Percentiles rank a stretch among this genome's conserved stretches.
phyloP scores from a whole-genome alignment of 2,888 invertebrate genomes.

The Gari tellinella region DNA sequence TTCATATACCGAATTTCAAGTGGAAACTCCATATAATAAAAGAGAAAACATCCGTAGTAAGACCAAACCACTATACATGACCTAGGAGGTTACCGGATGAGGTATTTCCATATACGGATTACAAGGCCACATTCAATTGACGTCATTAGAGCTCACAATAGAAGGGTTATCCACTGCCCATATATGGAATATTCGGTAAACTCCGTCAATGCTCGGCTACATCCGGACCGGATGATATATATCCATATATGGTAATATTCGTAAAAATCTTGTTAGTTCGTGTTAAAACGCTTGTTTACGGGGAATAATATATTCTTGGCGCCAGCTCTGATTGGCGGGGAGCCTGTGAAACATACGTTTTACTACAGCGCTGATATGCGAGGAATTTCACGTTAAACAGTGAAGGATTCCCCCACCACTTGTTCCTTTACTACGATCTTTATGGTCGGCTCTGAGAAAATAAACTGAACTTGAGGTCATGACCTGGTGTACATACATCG shows the following conservation, averaged over 20 bases:
- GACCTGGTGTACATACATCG: too few relatives aligned
- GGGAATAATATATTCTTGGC: constrained; percentile 11
- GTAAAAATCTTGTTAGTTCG: constrained; percentile 32
- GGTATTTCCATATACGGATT: constrained; percentile 78
- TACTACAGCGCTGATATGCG: too few relatives aligned
- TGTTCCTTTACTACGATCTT: too few relatives aligned
- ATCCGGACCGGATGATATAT: constrained; percentile 49
- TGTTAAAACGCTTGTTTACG: not conserved
- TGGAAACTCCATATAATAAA: constrained; percentile 39
- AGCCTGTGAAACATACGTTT: too few relatives aligned
- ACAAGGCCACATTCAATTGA: constrained; percentile 70
- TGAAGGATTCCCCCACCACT: too few relatives aligned
- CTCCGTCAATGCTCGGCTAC: constrained; percentile 52
- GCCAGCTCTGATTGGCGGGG: constrained; percentile 15
- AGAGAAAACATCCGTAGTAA: constrained; percentile 22
- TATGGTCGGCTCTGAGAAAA: too few relatives aligned
- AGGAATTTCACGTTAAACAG: too few relatives aligned
- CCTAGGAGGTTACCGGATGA: constrained; percentile 64
- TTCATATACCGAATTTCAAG: constrained; percentile 8
- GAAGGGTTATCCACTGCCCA: constrained; percentile 54
- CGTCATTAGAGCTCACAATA: constrained; percentile 53
- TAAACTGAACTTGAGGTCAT: too few relatives aligned
- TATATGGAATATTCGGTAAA: constrained; percentile 63
- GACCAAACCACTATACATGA: constrained; percentile 20
- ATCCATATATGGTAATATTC: constrained; percentile 57